phyloP scores from a whole-genome alignment of 1,140 invertebrate genomes.

The Leptinotarsa defecta region DNA sequence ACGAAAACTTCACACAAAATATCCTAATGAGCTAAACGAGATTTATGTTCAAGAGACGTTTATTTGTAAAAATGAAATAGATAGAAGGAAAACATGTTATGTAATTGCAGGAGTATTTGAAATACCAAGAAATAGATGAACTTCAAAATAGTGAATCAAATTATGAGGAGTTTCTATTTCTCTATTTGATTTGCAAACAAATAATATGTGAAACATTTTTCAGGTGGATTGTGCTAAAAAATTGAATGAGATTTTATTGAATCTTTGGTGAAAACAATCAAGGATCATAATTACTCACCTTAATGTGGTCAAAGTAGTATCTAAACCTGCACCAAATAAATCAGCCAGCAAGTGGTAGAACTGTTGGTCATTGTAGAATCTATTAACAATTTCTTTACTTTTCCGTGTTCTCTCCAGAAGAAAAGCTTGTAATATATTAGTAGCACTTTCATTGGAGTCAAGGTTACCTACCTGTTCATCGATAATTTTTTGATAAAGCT shows the following conservation, averaged over 20 bases:
- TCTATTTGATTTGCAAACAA: no score
- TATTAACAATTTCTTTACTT: constrained; percentile 55
- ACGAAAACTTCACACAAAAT: no score
- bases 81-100: no score
- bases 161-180: no score
- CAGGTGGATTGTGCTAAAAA: no score
- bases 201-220: no score
- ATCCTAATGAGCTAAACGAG: no score
- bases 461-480: constrained; percentile 55
- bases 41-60: no score
- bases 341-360: constrained; percentile 80
- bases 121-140: no score
- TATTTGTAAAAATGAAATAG: no score
- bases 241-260: not conserved
- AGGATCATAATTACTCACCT: constrained; percentile 33
- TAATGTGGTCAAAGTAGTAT: constrained; percentile 84
- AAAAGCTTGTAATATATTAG: constrained; percentile 74
- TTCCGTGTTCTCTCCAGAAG: constrained; percentile 65
- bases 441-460: constrained; percentile 41
- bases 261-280: not conserved
- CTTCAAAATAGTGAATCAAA: no score
- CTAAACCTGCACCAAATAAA: constrained; percentile 87
- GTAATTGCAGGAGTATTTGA: no score
- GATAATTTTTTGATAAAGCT: constrained; percentile 71
- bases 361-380: constrained; percentile 67